Conservation (phyloP, 2,888 invertebrate species). For the Hypomecis atomaria region DNA sequence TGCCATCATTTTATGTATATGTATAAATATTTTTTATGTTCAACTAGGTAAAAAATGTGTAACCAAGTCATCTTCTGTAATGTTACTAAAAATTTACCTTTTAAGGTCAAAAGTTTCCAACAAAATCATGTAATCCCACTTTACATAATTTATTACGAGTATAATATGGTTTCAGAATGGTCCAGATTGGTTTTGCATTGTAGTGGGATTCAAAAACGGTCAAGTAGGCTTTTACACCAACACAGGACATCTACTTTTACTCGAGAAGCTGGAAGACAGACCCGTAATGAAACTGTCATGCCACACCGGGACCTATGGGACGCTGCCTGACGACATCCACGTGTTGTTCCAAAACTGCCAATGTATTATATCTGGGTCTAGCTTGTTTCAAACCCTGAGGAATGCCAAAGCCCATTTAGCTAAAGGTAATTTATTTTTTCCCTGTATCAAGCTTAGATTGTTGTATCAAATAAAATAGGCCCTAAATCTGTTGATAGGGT, state of each 20-base stretch:
- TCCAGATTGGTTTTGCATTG: constrained; percentile 97
- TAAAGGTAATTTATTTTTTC: constrained; percentile 85
- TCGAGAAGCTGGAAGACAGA: constrained; percentile 94
- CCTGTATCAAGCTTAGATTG: too few species aligned
- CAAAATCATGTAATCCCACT: too few species aligned
- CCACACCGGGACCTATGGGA: constrained; percentile 85
- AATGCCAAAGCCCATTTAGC: constrained; percentile 92
- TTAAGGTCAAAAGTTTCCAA: too few species aligned
- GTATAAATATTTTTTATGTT: too few species aligned
- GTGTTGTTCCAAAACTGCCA: constrained; percentile 89
- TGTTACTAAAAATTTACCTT: too few species aligned
- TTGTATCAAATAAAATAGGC: too few species aligned
- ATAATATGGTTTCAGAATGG: constrained; percentile 80
- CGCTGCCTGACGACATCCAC: constrained; percentile 88
- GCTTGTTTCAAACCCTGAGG: constrained; percentile 91
- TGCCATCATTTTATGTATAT: too few species aligned
- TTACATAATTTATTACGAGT: neutral
- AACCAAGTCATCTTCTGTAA: too few species aligned
- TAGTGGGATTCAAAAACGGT: constrained; percentile 94
- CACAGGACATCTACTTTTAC: constrained; percentile 91
- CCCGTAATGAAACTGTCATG: constrained; percentile 92
- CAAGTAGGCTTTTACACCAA: constrained; percentile 95
- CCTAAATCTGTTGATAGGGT: too few species aligned
- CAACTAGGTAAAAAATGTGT: too few species aligned
- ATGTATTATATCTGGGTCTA: constrained; percentile 90